A percentile compares a stretch with the other conserved stretches of the same genome.
Evolutionary conservation across 2,888 invertebrate species (phyloP).

Genomic region (Saturnia pavonia): DNA sequence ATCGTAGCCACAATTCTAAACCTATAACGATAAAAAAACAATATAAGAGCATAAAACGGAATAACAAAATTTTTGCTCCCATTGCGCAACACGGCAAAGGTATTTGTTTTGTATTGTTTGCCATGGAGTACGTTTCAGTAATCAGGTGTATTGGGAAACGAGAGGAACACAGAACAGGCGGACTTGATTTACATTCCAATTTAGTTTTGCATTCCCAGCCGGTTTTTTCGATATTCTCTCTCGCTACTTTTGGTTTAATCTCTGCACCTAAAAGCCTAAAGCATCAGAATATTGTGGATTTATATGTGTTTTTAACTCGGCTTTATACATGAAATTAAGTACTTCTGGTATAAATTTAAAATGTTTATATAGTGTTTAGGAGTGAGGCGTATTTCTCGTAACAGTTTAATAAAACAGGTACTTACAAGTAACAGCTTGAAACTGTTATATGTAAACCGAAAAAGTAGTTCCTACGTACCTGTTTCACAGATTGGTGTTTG

Average conservation of each 20-base stretch:
- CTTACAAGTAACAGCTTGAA: no score
- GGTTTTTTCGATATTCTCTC: constrained; percentile 44
- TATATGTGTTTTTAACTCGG: neutral
- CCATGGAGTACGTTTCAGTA: constrained; percentile 54
- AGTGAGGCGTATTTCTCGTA: no score
- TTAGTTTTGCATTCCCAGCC: constrained; percentile 63
- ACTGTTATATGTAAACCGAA: no score
- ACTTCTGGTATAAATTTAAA: no score
- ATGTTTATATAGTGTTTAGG: no score
- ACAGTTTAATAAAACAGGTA: no score
- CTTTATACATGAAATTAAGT: no score
- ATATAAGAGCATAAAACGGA: neutral
- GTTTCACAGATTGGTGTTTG: no score
- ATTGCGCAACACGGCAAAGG: constrained; percentile 14
- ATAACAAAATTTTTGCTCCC: constrained; percentile 11
- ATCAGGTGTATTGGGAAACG: constrained; percentile 67
- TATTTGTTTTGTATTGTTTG: constrained; percentile 39
- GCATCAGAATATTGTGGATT: constrained; percentile 2
- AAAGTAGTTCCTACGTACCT: no score
- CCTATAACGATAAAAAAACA: no score
- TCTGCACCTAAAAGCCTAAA: constrained; percentile 30
- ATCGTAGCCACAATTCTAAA: no score
- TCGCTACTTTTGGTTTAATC: constrained; percentile 27
- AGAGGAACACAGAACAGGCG: constrained; percentile 63
- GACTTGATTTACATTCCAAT: constrained; percentile 73